Percentiles rank a stretch among this genome's conserved stretches.
These are phyloP conservation scores for Trachops cirrhosus DNA, from an alignment of 2,797 vertebrate species.

Conservation along the genomic window DNA sequence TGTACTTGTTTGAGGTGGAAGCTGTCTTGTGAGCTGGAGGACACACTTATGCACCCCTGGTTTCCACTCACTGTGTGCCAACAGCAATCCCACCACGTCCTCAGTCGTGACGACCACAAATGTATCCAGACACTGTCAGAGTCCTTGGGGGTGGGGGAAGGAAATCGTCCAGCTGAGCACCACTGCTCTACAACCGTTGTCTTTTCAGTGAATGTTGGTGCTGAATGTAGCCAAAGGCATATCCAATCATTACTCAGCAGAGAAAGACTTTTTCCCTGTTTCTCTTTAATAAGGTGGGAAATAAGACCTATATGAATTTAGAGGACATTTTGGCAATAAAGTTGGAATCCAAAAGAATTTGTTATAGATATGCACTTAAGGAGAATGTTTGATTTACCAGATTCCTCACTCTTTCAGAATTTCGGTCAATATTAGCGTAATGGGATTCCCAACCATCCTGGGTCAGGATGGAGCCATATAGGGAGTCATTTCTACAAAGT, in stretches of 20 bases:
- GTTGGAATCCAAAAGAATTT: neutral
- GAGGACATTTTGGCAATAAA: neutral
- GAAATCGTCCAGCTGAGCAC: neutral
- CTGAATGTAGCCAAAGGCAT: neutral
- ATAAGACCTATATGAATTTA: neutral
- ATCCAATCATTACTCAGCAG: neutral
- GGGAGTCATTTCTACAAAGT: neutral
- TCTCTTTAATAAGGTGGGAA: neutral
- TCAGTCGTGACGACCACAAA: neutral
- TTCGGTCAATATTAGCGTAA: neutral
- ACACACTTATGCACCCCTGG: neutral
- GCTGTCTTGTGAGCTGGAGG: neutral
- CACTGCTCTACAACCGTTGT: neutral
- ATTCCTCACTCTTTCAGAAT: constrained; percentile 25
- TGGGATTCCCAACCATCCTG: neutral
- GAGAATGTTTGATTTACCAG: neutral
- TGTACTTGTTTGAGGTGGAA: neutral
- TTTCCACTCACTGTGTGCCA: neutral
- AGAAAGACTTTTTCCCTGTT: neutral
- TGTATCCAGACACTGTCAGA: neutral
- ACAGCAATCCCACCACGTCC: neutral
- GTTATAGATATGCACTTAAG: neutral
- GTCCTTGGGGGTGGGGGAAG: neutral
- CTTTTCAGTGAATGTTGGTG: neutral
- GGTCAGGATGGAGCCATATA: neutral